These are phyloP conservation scores for Ceriagrion tenellum DNA, from an alignment of 2,888 invertebrate species.

Conservation along the genomic window DNA sequence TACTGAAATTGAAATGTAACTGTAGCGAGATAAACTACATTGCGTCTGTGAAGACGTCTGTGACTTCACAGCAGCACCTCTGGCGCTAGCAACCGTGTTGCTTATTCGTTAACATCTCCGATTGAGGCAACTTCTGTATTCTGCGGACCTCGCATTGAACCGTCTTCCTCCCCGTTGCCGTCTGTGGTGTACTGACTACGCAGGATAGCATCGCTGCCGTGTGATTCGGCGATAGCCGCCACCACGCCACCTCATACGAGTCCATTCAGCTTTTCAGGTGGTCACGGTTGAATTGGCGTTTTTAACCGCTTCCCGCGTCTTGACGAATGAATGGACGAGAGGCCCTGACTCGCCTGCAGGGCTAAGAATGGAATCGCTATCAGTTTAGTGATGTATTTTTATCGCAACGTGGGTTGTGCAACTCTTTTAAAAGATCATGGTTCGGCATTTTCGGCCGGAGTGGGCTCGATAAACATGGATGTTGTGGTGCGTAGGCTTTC, in stretches of 20 bases:
- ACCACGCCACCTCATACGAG: background rate
- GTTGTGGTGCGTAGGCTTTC: background rate
- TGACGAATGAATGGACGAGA: background rate
- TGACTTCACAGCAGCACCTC: no score
- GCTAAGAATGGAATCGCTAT: slow-evolving; percentile 23
- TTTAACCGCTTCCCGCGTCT: background rate
- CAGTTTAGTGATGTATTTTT: background rate
- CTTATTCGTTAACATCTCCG: no score
- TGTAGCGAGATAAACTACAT: no score
- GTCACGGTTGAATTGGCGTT: background rate
- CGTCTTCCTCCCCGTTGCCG: no score
- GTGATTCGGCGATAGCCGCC: background rate
- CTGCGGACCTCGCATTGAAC: no score
- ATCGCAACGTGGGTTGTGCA: background rate
- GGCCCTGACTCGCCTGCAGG: background rate
- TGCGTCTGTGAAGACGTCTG: no score
- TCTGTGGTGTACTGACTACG: no score
- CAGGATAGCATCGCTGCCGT: no score
- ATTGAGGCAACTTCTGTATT: no score
- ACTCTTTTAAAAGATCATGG: background rate
- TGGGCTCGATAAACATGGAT: background rate
- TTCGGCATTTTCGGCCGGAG: background rate
- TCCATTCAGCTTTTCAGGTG: background rate
- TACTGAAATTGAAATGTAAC: no score
- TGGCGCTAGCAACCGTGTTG: no score